Evolutionary conservation across 2,888 invertebrate species (phyloP).

Genomic region (Chrysodeixis includens): DNA sequence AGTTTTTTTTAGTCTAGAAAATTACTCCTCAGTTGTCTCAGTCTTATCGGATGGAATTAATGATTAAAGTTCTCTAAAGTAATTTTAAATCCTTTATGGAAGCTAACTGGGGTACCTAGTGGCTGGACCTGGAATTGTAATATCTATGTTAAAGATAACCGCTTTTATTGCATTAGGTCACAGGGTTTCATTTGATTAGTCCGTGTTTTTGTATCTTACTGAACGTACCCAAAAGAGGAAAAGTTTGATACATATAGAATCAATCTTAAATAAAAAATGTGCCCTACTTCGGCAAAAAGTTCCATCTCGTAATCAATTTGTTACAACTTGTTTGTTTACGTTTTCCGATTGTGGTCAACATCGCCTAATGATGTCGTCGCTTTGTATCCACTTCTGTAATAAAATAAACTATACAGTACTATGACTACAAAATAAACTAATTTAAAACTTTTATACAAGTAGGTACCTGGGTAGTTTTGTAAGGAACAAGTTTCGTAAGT

Average conservation of each 20-base stretch:
- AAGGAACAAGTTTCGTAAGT: conserved; percentile 20
- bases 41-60: conserved; percentile 52
- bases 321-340: conserved; percentile 17
- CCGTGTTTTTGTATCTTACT: background rate
- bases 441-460: conserved; percentile 3
- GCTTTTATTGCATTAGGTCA: background rate
- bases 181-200: background rate
- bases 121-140: conserved; percentile 15
- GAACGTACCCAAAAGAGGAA: background rate
- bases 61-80: conserved; percentile 48
- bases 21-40: conserved; percentile 53
- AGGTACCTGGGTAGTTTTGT: background rate
- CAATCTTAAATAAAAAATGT: background rate
- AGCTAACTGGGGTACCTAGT: conserved; percentile 18
- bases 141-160: background rate
- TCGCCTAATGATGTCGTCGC: conserved; percentile 18
- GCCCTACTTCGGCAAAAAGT: background rate
- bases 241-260: background rate
- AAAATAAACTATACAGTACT: background rate
- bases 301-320: conserved; percentile 10
- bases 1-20: conserved; percentile 51
- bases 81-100: conserved; percentile 41
- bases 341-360: conserved; percentile 18
- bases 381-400: background rate
- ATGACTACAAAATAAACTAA: conserved; percentile 2